Percentiles rank a stretch among this genome's conserved stretches.
Evolutionary conservation across 2,888 invertebrate genomes (phyloP).

Genomic region (Bursaphelenchus okinawaensis): DNA sequence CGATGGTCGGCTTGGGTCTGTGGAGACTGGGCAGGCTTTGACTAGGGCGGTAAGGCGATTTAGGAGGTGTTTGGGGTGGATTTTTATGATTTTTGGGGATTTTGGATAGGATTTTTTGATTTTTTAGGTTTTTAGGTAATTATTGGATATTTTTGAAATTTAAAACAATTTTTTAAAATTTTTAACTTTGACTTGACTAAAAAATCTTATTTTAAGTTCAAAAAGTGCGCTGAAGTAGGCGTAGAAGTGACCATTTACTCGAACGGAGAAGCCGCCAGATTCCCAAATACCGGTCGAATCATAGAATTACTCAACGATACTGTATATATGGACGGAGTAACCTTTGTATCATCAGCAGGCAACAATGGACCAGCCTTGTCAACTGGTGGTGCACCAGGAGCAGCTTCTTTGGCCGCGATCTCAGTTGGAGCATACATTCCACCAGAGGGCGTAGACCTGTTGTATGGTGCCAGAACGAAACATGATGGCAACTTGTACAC

Average conservation of each 20-base stretch:
- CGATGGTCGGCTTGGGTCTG: conserved; percentile 80
- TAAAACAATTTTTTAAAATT: not conserved
- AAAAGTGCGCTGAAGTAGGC: conserved; percentile 61
- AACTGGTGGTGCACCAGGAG: conserved; percentile 70
- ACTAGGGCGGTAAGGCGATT: conserved; percentile 82
- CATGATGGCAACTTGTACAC: not conserved
- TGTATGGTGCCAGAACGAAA: conserved; percentile 1
- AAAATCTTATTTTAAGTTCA: conserved; percentile 61
- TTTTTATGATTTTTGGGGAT: no score
- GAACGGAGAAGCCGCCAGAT: conserved; percentile 88
- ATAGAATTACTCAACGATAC: conserved; percentile 71
- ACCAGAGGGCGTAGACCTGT: not conserved
- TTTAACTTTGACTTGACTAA: no score
- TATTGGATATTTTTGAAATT: not conserved
- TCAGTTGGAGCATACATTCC: conserved; percentile 1
- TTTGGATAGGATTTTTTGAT: no score
- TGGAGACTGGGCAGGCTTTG: conserved; percentile 95
- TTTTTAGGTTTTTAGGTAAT: no score
- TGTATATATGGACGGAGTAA: conserved; percentile 81
- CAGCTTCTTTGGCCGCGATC: not conserved
- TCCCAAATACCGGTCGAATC: conserved; percentile 37
- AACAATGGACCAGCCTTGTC: conserved; percentile 88
- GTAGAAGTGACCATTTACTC: conserved; percentile 92
- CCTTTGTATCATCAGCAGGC: conserved; percentile 88
- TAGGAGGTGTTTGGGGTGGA: no score